A percentile compares a stretch with the other conserved stretches of the same genome.
Conservation (phyloP, 2,888 invertebrate species). For the Calliopum simillimum region DNA sequence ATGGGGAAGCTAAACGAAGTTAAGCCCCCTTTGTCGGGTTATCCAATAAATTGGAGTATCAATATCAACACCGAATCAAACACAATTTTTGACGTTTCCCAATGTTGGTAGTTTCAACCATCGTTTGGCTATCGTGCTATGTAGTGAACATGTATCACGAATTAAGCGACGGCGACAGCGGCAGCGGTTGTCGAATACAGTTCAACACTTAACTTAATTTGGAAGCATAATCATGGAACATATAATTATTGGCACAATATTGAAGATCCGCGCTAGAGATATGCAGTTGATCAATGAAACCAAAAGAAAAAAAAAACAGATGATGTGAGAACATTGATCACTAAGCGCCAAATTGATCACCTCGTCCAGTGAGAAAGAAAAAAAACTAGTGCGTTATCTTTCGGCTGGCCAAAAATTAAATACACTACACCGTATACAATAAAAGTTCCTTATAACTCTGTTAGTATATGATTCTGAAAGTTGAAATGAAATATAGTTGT, state of each 20-base stretch:
- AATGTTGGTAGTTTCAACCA: slow-evolving; percentile 8
- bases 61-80: neutral
- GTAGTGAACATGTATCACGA: slow-evolving; percentile 28
- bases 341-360: slow-evolving; percentile 68
- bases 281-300: neutral
- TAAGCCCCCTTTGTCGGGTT: slow-evolving; percentile 52
- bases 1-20: slow-evolving; percentile 44
- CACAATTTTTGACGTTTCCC: neutral
- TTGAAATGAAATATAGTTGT: too few relatives aligned
- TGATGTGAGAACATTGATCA: slow-evolving; percentile 62
- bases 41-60: slow-evolving; percentile 54
- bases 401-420: too few relatives aligned
- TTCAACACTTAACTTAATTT: slow-evolving; percentile 67
- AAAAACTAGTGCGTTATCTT: too few relatives aligned
- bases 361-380: slow-evolving; percentile 47
- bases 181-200: slow-evolving; percentile 50
- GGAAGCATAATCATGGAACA: slow-evolving; percentile 57
- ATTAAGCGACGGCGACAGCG: slow-evolving; percentile 34
- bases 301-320: neutral
- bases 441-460: too few relatives aligned
- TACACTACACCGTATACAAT: too few relatives aligned
- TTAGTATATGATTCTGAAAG: too few relatives aligned
- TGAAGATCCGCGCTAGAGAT: slow-evolving; percentile 36
- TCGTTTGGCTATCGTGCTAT: neutral
- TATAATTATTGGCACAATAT: slow-evolving; percentile 62